Evolutionary conservation across 2,113 vertebrate species (phyloP).

Genomic region (Rana temporaria): DNA sequence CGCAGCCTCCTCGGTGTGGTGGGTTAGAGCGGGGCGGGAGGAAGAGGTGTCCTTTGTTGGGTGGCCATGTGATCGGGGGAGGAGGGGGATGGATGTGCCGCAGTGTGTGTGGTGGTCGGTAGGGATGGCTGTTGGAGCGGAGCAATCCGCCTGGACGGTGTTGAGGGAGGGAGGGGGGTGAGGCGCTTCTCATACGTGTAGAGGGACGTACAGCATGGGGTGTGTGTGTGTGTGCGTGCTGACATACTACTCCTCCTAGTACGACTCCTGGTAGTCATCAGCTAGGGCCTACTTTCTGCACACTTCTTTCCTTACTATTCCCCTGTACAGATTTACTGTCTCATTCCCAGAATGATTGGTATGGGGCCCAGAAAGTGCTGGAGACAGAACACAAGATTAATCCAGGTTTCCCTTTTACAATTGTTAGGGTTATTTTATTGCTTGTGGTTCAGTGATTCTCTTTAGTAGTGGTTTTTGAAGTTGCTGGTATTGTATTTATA

Average conservation of each 20-base stretch:
- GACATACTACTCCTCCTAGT: not conserved
- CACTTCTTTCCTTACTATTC: no score
- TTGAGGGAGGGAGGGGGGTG: conserved; percentile 58
- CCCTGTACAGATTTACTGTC: no score
- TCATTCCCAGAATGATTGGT: no score
- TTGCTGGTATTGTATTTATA: no score
- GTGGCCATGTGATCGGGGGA: conserved; percentile 27
- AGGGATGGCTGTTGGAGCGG: conserved; percentile 53
- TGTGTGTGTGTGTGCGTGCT: not conserved
- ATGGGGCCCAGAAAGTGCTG: no score
- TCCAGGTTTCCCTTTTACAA: no score
- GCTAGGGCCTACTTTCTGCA: no score
- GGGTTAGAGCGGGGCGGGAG: not conserved
- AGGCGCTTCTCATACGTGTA: not conserved
- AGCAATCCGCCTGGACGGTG: conserved; percentile 63
- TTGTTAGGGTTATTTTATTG: no score
- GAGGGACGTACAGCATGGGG: not conserved
- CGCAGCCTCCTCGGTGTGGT: conserved; percentile 1
- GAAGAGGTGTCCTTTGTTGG: not conserved
- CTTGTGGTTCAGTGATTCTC: no score
- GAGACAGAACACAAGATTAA: no score
- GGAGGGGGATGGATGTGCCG: conserved; percentile 34
- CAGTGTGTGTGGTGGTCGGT: conserved; percentile 19
- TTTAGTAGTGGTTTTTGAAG: no score
- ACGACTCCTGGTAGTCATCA: no score